Percentiles rank a stretch among this genome's conserved stretches.
These are phyloP conservation scores for Moxostoma hubbsi DNA, from an alignment of 2,797 vertebrate genomes.

Conservation along the genomic window DNA sequence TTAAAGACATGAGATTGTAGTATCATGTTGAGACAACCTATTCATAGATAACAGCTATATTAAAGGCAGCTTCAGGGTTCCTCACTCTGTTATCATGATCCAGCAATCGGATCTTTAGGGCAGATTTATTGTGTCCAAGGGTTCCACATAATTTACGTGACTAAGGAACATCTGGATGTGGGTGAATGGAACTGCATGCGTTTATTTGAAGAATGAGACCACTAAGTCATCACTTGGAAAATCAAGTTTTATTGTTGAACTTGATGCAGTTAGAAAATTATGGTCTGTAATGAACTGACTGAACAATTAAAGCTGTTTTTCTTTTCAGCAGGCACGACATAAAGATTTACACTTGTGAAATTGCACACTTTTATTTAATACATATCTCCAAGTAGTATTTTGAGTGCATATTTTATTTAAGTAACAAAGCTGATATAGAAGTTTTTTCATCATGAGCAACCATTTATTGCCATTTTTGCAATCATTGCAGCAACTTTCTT, in stretches of 20 bases:
- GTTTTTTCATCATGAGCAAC: not conserved
- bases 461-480: not conserved
- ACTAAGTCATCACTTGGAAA: not conserved
- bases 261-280: not conserved
- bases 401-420: not conserved
- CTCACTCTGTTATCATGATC: constrained; percentile 7
- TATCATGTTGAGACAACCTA: too few relatives aligned
- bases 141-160: not conserved
- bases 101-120: not conserved
- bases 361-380: not conserved
- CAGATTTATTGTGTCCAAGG: constrained; percentile 26
- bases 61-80: not conserved
- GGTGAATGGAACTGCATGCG: not conserved
- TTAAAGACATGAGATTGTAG: too few relatives aligned
- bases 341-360: too few relatives aligned
- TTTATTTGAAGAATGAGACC: not conserved
- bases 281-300: not conserved
- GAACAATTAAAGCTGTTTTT: not conserved
- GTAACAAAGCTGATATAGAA: not conserved
- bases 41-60: too few relatives aligned
- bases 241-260: not conserved
- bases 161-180: constrained; percentile 6
- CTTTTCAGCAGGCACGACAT: too few relatives aligned
- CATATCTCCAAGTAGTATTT: not conserved
- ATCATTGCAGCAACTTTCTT: constrained; percentile 2